phyloP scores from a whole-genome alignment of 2,888 invertebrate genomes.

The Orthosia gracilis region DNA sequence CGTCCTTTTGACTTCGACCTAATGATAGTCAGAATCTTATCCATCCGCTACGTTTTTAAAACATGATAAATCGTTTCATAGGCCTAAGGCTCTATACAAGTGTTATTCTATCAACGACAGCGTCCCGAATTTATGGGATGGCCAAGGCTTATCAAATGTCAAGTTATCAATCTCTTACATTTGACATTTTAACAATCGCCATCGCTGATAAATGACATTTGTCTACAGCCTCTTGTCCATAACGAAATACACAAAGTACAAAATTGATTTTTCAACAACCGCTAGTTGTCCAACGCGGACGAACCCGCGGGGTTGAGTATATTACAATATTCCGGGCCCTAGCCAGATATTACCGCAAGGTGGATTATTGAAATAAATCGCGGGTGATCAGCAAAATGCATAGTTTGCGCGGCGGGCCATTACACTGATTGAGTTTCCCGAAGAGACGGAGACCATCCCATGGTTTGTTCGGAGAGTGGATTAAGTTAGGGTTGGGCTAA shows the following conservation, averaged over 20 bases:
- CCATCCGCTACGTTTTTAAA: background rate
- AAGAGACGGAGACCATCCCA: slow-evolving; percentile 54
- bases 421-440: slow-evolving; percentile 79
- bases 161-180: no score
- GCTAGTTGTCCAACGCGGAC: slow-evolving; percentile 32
- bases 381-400: slow-evolving; percentile 83
- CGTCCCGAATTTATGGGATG: no score
- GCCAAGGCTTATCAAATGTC: no score
- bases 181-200: no score
- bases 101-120: no score
- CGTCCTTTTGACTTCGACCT: no score
- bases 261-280: slow-evolving; percentile 52
- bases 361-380: slow-evolving; percentile 86
- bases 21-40: no score
- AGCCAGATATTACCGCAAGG: slow-evolving; percentile 70
- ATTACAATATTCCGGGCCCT: slow-evolving; percentile 71
- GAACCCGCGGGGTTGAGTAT: slow-evolving; percentile 54
- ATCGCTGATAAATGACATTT: background rate
- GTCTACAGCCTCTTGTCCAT: background rate
- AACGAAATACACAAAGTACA: slow-evolving; percentile 9
- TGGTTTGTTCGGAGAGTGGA: slow-evolving; percentile 55
- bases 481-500: slow-evolving; percentile 32
- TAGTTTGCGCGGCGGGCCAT: slow-evolving; percentile 77
- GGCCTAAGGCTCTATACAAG: no score
- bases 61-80: background rate